phyloP scores from a whole-genome alignment of 2,797 vertebrate species.

The Lindbergichthys nudifrons region DNA sequence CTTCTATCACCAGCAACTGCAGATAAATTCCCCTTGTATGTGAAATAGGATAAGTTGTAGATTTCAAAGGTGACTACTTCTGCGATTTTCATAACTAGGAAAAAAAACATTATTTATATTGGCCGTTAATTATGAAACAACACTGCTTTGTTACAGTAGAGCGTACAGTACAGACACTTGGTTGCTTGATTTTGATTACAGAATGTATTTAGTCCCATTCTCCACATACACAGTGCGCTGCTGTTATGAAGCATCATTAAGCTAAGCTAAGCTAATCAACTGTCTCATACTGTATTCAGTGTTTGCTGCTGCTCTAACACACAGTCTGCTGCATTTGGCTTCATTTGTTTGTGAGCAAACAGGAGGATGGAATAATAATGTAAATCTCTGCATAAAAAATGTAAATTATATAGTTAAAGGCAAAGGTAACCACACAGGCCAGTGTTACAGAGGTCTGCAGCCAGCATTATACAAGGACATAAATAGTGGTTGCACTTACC shows the following conservation, averaged over 20 bases:
- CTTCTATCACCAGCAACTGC: conserved; percentile 28
- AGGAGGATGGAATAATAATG: not conserved
- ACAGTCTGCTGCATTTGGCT: conserved; percentile 11
- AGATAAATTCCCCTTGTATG: conserved; percentile 16
- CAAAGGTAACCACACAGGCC: not conserved
- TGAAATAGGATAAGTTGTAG: not conserved
- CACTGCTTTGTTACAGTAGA: not conserved
- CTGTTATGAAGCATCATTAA: conserved; percentile 36
- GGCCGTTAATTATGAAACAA: not conserved
- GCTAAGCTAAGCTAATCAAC: conserved; percentile 59
- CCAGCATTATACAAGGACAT: not conserved
- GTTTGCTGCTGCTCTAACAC: conserved; percentile 35
- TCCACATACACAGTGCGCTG: not conserved
- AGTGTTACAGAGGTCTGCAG: not conserved
- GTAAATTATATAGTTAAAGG: not conserved
- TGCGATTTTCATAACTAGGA: not conserved
- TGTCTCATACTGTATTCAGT: conserved; percentile 53
- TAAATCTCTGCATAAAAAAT: not conserved
- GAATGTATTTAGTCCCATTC: not conserved
- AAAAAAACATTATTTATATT: not conserved
- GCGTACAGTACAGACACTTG: not conserved
- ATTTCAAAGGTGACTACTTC: not conserved
- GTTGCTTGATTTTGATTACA: conserved; percentile 1
- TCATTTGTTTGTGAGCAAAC: not conserved
- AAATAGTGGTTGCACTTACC: not conserved